These are phyloP conservation scores for Oncopeltus fasciatus DNA, from an alignment of 1,140 invertebrate genomes.

Conservation along the genomic window DNA sequence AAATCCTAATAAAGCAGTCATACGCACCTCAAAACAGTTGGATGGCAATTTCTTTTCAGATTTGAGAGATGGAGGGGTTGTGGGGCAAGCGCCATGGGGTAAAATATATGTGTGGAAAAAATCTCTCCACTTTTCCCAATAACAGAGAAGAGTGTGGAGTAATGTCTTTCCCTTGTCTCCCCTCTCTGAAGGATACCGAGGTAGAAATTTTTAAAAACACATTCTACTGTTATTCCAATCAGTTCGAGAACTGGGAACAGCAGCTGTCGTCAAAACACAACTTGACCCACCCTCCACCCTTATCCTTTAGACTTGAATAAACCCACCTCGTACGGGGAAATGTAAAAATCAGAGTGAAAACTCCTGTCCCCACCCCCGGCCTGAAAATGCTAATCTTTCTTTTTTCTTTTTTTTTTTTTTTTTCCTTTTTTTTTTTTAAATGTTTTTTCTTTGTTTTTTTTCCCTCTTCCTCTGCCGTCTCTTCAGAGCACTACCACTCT, in stretches of 20 bases:
- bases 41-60: too few relatives aligned
- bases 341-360: slow-evolving; percentile 15
- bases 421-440: neutral
- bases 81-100: too few relatives aligned
- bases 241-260: neutral
- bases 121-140: too few relatives aligned
- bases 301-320: slow-evolving; percentile 8
- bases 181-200: neutral
- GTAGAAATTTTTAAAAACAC: slow-evolving; percentile 2
- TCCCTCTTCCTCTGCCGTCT: neutral
- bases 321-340: slow-evolving; percentile 9
- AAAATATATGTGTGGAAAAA: too few relatives aligned
- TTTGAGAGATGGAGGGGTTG: too few relatives aligned
- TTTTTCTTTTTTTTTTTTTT: neutral
- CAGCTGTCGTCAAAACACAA: neutral
- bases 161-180: neutral
- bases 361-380: slow-evolving; percentile 13
- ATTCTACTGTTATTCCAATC: slow-evolving; percentile 1
- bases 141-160: too few relatives aligned
- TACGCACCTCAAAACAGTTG: too few relatives aligned
- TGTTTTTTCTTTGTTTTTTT: neutral
- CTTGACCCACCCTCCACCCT: neutral
- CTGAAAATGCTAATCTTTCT: slow-evolving; percentile 12
- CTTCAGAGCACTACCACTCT: neutral
- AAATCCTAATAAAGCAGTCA: too few relatives aligned